Conservation (phyloP, 2,797 vertebrate species). For the Muscicapa comitata region DNA sequence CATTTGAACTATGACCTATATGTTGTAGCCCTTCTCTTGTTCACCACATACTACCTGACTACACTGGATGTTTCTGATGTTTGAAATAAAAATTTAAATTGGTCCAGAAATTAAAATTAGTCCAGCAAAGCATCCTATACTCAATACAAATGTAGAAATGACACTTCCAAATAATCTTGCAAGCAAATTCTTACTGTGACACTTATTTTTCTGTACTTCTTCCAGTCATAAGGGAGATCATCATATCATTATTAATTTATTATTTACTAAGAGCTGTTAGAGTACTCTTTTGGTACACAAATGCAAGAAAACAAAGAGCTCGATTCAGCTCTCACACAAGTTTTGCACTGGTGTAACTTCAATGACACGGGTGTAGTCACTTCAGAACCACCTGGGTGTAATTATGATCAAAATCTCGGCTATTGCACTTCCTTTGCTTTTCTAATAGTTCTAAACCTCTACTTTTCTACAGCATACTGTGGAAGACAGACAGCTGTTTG, state of each 20-base stretch:
- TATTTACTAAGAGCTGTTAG: constrained; percentile 61
- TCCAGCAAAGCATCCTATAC: neutral
- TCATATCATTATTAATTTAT: constrained; percentile 62
- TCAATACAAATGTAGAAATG: neutral
- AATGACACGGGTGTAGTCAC: constrained; percentile 48
- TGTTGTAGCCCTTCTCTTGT: neutral
- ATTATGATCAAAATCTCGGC: constrained; percentile 61
- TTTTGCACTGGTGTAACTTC: constrained; percentile 47
- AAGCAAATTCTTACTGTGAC: neutral
- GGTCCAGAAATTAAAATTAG: neutral
- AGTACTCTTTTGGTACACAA: constrained; percentile 50
- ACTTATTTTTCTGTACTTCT: constrained; percentile 34
- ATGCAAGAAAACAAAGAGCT: constrained; percentile 42
- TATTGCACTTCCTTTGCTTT: constrained; percentile 57
- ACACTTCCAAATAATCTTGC: neutral
- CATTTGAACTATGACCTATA: neutral
- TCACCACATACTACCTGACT: neutral
- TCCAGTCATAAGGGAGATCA: constrained; percentile 46
- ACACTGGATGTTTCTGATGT: neutral
- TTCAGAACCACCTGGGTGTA: constrained; percentile 65
- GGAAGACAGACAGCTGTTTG: constrained; percentile 56
- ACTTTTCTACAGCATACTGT: neutral
- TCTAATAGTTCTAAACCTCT: constrained; percentile 36
- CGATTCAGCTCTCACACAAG: constrained; percentile 32
- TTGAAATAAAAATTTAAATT: neutral